Evolutionary conservation across 2,888 invertebrate species (phyloP), one percentile per base, ranked within the genome.

Genomic region (Cephus sareptanus): DNA sequence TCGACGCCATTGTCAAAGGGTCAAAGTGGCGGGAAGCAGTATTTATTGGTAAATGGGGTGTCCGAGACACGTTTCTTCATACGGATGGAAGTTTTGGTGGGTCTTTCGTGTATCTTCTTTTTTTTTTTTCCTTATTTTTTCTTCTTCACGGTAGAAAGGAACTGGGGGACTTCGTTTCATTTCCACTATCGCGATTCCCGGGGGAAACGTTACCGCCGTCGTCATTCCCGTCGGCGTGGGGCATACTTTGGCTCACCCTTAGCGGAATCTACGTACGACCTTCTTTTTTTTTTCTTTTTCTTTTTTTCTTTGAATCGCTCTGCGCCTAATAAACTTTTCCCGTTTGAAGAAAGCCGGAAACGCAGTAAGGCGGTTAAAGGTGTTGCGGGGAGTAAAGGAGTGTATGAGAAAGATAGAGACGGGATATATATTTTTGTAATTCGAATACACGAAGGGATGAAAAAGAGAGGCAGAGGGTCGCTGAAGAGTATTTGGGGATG

Each of bases 161-260:
- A 30, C 11, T 13, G 56, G 33, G 31, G 31, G 30, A 79, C 81
- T 83, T 80, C 82, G 84, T 87, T 87, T 87, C 87, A 85, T 87
- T 85, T 87, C 87, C 86, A 83, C 82, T 79, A 75, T 75, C 75
- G 82, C 80, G 78, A 80, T 80, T 85, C 88, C 82, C 88, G 31
- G 33, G 85, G 79, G 88, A 77, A 76, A 77, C 82, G 77, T 88
- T 86, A 86, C 85, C 84, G 84, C 78, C 71, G 71, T 0, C 71
- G 31, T 71, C 71, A 1, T 23, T 9, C 56, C 23, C 56, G 23
- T 56, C 15, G 56, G 56, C 56, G 23, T 0, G 2, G 2, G 56
- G 23, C 15, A 6, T 30, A 15, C 33, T 15, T 31, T 31, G 34
- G 15, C 13, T 12, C 31, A 11, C 12, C 71, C 71, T 71, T 71